phyloP scores from a whole-genome alignment of 2,113 vertebrate species.

The Mionectes macconnelli region DNA sequence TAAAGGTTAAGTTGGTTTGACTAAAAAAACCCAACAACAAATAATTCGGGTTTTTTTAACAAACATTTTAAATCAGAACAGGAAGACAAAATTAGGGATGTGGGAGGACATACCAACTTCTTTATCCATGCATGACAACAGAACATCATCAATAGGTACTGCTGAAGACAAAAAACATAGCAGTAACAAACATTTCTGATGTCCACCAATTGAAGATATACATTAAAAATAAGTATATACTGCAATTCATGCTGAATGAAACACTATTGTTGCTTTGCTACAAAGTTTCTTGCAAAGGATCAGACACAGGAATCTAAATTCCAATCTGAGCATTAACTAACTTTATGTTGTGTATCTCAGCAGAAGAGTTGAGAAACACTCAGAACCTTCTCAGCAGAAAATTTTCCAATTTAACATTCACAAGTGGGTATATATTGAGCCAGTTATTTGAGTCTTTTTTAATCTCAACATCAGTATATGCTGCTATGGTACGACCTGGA shows the following conservation, averaged over 20 bases:
- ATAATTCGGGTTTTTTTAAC: not conserved
- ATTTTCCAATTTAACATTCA: not conserved
- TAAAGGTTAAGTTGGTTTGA: not conserved
- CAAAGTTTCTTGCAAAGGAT: not conserved
- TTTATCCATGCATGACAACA: not conserved
- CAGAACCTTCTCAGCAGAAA: not conserved
- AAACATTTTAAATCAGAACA: not conserved
- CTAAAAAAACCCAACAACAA: not conserved
- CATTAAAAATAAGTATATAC: not conserved
- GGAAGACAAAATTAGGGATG: not conserved
- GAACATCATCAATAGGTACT: not conserved
- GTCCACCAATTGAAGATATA: not conserved
- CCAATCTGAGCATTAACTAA: not conserved
- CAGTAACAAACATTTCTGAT: not conserved
- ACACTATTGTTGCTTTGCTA: not conserved
- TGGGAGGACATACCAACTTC: not conserved
- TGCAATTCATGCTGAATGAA: not conserved
- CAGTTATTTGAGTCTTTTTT: not conserved
- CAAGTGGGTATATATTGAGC: not conserved
- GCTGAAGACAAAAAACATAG: not conserved
- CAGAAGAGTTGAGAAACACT: not conserved
- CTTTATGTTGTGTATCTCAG: not conserved
- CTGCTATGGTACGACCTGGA: not conserved
- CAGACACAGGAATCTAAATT: not conserved
- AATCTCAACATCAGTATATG: not conserved